These are phyloP conservation scores for Chorisops tibialis DNA, from an alignment of 2,888 invertebrate genomes.

Conservation along the genomic window DNA sequence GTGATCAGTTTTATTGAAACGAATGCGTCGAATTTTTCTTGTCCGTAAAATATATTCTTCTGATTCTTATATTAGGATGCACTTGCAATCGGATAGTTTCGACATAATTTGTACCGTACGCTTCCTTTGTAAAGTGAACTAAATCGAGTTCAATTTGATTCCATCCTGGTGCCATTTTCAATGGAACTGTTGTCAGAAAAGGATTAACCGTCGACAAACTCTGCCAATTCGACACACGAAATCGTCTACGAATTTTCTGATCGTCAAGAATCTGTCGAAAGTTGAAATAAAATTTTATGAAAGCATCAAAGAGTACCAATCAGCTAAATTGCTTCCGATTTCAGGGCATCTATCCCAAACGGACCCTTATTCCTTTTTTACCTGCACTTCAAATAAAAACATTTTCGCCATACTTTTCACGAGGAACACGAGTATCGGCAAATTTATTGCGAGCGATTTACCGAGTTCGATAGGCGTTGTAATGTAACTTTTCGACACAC, in stretches of 20 bases:
- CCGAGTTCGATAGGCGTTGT: constrained; percentile 5
- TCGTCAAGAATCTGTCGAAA: constrained; percentile 6
- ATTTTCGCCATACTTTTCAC: neutral
- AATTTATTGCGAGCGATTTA: neutral
- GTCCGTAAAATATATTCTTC: constrained; percentile 7
- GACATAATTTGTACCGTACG: constrained; percentile 14
- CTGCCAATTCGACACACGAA: constrained; percentile 3
- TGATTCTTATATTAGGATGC: constrained; percentile 10
- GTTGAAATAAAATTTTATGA: neutral
- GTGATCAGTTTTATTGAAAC: too few species aligned
- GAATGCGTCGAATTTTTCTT: neutral
- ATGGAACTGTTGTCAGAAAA: constrained; percentile 3
- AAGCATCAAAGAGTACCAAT: too few species aligned
- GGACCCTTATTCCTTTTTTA: neutral
- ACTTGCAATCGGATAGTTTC: constrained; percentile 12
- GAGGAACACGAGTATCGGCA: constrained; percentile 4
- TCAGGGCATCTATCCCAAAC: too few species aligned
- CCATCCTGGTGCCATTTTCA: constrained; percentile 5
- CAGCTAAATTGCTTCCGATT: too few species aligned
- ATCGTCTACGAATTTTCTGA: constrained; percentile 12
- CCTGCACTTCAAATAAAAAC: constrained; percentile 13
- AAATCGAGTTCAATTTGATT: constrained; percentile 15
- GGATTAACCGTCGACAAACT: neutral
- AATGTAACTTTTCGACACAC: constrained; percentile 2
- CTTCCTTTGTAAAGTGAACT: constrained; percentile 10